Evolutionary conservation across 2,113 vertebrate genomes (phyloP).

Genomic region (Dipodomys stephensi): DNA sequence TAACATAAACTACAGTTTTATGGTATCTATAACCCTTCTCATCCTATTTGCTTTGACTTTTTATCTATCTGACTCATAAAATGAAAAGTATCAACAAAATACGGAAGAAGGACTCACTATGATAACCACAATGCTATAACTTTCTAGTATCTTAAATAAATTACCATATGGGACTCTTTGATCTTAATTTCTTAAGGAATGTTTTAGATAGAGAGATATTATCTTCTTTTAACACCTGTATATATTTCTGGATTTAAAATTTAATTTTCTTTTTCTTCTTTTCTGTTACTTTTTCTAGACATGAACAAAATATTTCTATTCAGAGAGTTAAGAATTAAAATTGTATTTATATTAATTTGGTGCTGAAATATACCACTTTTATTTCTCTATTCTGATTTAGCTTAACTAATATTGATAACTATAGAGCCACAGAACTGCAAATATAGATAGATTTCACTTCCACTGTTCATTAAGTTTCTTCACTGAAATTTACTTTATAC

Average conservation of each 20-base stretch:
- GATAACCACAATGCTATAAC: background rate
- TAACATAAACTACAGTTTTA: background rate
- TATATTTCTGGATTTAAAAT: slow-evolving; percentile 6
- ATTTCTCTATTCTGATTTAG: slow-evolving; percentile 37
- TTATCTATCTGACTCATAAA: background rate
- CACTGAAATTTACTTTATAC: slow-evolving; percentile 33
- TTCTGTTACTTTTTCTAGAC: slow-evolving; percentile 35
- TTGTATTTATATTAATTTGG: background rate
- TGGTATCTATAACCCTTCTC: background rate
- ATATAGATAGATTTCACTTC: background rate
- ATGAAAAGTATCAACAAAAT: slow-evolving; percentile 2
- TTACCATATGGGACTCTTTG: background rate
- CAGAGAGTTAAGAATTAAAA: slow-evolving; percentile 35
- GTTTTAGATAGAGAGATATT: background rate
- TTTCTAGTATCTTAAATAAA: background rate
- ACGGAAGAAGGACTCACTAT: background rate
- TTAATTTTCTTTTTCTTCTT: background rate
- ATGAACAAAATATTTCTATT: background rate
- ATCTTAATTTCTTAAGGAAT: slow-evolving; percentile 33
- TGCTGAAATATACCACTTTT: slow-evolving; percentile 25
- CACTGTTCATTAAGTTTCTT: background rate
- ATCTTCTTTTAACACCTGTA: background rate
- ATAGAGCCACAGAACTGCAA: background rate
- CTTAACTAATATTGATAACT: slow-evolving; percentile 3
- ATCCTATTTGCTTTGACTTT: slow-evolving; percentile 12